Base-by-base conservation (phyloP, 2,797 vertebrate species). In the Forpus xanthops region DNA sequence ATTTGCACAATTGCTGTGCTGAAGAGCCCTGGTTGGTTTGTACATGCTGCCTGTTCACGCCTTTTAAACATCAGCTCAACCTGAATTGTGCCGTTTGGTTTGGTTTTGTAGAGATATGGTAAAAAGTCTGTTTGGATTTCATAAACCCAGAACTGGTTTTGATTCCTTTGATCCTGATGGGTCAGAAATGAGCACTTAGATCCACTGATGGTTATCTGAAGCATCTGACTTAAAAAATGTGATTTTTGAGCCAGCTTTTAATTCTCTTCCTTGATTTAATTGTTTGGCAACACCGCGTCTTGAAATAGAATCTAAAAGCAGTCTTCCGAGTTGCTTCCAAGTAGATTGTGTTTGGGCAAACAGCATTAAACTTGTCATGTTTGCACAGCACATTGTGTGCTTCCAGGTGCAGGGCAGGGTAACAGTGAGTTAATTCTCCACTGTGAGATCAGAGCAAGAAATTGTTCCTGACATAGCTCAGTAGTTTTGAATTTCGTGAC, bases 401-500 rank as follows among this genome's bases (percentile, higher is more conserved):
- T 67, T 76, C 31, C 42, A 20, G 2, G 67, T 27, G 50, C 33
- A 11, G 4, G 35, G 52, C 52, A 41, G 89, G 89, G 41, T 37
- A 93, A 21, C 77, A 90, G 80, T 17, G 89, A 94, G 89, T 94
- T 94, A 81, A 90, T 90, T 92, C 92, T 85, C 33, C 82, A 15
- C 15, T 0, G 0, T 19, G 85, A 90, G 50, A 79, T 70, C 24
- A 60, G 45, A 75, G 82, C 89, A 82, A 56, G 89, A 67, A 93
- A 90, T 92, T 65, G 73, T 60, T 87, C 66, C 89, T 94, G 94
- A 74, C 89, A 50, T 39, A 89, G 65, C 80, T 75, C 86, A 87
- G 89, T 89, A 86, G 85, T 80, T 94, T 71, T 94, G 95, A 90
- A 91, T 95, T 93, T 88, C 88, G 96, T 71, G 78, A 64, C 94